Percentiles rank a stretch among this genome's conserved stretches.
phyloP scores from a whole-genome alignment of 2,888 invertebrate genomes.

The Sarcophaga subvicina region DNA sequence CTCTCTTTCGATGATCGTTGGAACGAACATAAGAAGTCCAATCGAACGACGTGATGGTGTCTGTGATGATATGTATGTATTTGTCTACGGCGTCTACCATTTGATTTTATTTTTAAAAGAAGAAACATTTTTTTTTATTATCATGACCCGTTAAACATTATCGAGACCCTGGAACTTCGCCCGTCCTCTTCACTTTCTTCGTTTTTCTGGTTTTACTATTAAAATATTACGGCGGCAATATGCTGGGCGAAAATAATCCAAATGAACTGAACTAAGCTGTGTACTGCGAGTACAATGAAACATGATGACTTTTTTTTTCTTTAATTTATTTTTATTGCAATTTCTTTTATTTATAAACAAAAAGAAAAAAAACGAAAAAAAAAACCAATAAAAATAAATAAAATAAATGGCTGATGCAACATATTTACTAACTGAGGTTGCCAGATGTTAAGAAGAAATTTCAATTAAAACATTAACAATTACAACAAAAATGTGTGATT shows the following conservation, averaged over 20 bases:
- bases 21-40: conserved; percentile 9
- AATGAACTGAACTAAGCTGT: conserved; percentile 64
- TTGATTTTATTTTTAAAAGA: background rate
- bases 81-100: conserved; percentile 16
- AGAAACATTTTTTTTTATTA: conserved; percentile 73
- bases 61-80: background rate
- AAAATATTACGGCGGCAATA: background rate
- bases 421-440: background rate
- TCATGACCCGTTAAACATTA: conserved; percentile 76
- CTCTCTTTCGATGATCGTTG: background rate
- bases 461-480: background rate
- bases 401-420: conserved; percentile 58
- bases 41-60: background rate
- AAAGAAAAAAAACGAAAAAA: background rate
- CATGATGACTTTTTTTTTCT: background rate
- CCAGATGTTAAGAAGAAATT: background rate
- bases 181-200: conserved; percentile 37
- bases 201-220: conserved; percentile 1
- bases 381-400: background rate
- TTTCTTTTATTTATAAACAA: background rate
- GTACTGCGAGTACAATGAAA: conserved; percentile 9
- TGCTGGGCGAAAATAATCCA: conserved; percentile 32
- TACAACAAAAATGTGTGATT: background rate
- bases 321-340: conserved; percentile 6
- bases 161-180: conserved; percentile 72